phyloP scores from a whole-genome alignment of 2,888 invertebrate genomes.

The Xestia rhomboidea region DNA sequence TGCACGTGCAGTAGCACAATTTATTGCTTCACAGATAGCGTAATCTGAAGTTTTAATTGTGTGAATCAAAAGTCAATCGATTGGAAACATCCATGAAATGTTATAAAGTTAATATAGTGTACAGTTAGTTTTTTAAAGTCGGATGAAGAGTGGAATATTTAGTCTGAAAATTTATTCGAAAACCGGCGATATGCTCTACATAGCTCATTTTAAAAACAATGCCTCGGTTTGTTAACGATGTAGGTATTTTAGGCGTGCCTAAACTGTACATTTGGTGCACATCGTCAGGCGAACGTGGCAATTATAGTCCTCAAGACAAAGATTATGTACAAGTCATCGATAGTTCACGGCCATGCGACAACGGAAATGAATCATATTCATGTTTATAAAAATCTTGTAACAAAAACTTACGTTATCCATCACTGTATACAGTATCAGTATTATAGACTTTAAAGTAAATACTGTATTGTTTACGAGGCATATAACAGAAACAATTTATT shows the following conservation, averaged over 20 bases:
- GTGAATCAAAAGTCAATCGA: constrained; percentile 35
- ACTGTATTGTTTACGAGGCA: constrained; percentile 15
- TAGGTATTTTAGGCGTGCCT: constrained; percentile 36
- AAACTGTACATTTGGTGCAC: constrained; percentile 7
- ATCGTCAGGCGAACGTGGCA: constrained; percentile 22
- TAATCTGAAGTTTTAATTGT: constrained; percentile 38
- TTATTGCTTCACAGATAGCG: constrained; percentile 1
- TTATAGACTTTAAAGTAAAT: constrained; percentile 25
- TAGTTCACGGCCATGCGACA: constrained; percentile 49
- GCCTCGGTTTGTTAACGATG: constrained; percentile 32
- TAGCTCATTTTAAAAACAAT: constrained; percentile 47
- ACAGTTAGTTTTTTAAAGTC: constrained; percentile 13
- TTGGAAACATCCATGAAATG: constrained; percentile 31
- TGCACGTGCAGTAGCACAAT: neutral
- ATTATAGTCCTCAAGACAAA: constrained; percentile 18
- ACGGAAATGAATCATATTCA: constrained; percentile 43
- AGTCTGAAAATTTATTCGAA: constrained; percentile 25
- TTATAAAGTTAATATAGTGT: constrained; percentile 4
- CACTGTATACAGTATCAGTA: neutral
- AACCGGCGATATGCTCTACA: constrained; percentile 59
- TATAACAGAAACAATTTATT: constrained; percentile 8
- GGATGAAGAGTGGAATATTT: constrained; percentile 22
- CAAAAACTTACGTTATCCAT: constrained; percentile 8
- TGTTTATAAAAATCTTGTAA: constrained; percentile 18
- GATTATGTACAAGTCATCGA: constrained; percentile 24